Percentiles rank a stretch among this genome's conserved stretches.
phyloP scores from a whole-genome alignment of 2,113 vertebrate species.

The Haemorhous mexicanus region DNA sequence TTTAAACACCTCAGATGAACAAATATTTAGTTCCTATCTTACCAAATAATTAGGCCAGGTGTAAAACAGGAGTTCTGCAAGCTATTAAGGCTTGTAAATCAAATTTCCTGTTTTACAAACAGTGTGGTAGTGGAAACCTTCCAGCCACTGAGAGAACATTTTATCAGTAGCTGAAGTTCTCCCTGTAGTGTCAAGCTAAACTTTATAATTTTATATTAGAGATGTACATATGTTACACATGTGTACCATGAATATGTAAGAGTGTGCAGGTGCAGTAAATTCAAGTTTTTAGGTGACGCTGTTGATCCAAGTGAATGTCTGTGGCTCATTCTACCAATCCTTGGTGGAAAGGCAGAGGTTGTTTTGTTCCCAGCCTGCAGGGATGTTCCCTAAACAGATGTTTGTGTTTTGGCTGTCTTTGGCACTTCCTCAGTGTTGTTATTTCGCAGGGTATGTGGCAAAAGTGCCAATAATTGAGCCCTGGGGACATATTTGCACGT shows the following conservation, averaged over 20 bases:
- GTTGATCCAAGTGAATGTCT: background rate
- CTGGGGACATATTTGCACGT: background rate
- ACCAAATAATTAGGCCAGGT: background rate
- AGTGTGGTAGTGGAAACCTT: background rate
- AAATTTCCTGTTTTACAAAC: background rate
- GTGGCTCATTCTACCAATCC: background rate
- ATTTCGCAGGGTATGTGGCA: background rate
- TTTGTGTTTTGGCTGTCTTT: background rate
- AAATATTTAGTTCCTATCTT: background rate
- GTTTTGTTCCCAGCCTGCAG: background rate
- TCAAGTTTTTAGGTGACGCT: background rate
- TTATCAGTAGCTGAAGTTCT: background rate
- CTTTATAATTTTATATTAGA: background rate
- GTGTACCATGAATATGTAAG: background rate
- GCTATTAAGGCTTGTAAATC: background rate
- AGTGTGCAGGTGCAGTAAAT: background rate
- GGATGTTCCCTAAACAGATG: background rate
- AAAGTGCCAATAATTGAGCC: background rate
- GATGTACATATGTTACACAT: background rate
- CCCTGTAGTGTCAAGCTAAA: background rate
- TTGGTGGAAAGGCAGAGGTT: slow-evolving; percentile 14
- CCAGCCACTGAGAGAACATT: background rate
- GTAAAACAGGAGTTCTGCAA: background rate
- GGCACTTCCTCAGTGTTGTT: background rate
- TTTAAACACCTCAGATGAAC: background rate